Percentiles rank a stretch among this genome's conserved stretches.
phyloP scores from a whole-genome alignment of 30 jellyfish, hydroid and myxozoan genomes.

The Aurelia aurita complex sp. Pacific region DNA sequence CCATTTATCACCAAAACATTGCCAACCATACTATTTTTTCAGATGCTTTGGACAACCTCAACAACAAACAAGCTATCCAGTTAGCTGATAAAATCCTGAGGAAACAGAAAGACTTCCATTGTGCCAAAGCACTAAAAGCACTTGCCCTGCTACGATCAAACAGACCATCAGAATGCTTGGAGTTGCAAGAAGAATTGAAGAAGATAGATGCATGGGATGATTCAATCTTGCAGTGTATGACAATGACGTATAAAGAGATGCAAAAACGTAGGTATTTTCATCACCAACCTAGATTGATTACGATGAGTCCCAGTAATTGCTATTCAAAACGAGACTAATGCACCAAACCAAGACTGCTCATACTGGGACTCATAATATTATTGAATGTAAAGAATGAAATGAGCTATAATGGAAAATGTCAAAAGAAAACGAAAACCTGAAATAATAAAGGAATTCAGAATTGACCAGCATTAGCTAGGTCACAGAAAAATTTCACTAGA shows the following conservation, averaged over 20 bases:
- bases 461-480: no score
- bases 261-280: constrained; percentile 67
- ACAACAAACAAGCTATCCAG: constrained; percentile 90
- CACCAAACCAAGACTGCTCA: no score
- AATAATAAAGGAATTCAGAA: no score
- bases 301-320: no score
- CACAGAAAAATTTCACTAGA: no score
- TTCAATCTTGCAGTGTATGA: constrained; percentile 94
- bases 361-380: no score
- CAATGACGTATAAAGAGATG: constrained; percentile 93
- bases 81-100: constrained; percentile 91
- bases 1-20: no score
- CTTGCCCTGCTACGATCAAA: constrained; percentile 84
- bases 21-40: background rate
- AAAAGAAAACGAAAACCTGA: no score
- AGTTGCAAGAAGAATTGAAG: constrained; percentile 70
- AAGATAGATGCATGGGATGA: constrained; percentile 75
- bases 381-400: no score
- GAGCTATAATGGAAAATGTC: no score
- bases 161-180: constrained; percentile 64
- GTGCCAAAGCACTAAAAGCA: constrained; percentile 99
- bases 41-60: constrained; percentile 97
- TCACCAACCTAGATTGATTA: no score
- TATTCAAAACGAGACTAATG: no score
- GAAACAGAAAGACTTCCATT: constrained; percentile 81